Percentiles rank a stretch among this genome's conserved stretches.
phyloP scores from a whole-genome alignment of 2,113 vertebrate genomes.

The Lasiurus cinereus region DNA sequence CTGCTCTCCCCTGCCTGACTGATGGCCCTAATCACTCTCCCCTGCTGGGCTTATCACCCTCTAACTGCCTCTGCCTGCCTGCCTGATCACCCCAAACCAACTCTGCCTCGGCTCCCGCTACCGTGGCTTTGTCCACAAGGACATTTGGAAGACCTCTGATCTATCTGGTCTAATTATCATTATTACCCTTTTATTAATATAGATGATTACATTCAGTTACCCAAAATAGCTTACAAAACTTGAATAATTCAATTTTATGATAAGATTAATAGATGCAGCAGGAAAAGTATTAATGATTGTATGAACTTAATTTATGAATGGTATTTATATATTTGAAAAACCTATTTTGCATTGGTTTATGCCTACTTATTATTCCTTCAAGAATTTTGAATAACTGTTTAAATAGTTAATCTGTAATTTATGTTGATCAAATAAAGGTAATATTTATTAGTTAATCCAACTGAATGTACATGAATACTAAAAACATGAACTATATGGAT shows the following conservation, averaged over 20 bases:
- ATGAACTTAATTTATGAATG: constrained; percentile 8
- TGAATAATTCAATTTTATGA: constrained; percentile 6
- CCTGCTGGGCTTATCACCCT: too few species aligned
- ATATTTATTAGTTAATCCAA: not conserved
- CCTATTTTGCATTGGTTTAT: not conserved
- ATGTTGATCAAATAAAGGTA: not conserved
- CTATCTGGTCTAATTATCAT: too few species aligned
- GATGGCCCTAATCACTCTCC: too few species aligned
- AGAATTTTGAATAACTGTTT: constrained; percentile 19
- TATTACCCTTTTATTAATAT: too few species aligned
- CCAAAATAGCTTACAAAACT: not conserved
- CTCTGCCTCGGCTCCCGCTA: too few species aligned
- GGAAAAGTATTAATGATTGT: not conserved
- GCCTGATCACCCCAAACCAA: too few species aligned
- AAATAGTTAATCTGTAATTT: not conserved
- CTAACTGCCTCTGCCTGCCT: too few species aligned
- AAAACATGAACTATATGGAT: not conserved
- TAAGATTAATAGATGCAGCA: not conserved
- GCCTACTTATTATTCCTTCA: not conserved
- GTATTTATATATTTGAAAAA: not conserved
- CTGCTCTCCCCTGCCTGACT: too few species aligned
- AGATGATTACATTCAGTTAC: not conserved
- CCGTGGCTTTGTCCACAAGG: too few species aligned
- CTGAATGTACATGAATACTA: not conserved
- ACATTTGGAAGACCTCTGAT: too few species aligned